Conservation (phyloP, 2,113 vertebrate genomes). For the Emydocephalus ijimae region DNA sequence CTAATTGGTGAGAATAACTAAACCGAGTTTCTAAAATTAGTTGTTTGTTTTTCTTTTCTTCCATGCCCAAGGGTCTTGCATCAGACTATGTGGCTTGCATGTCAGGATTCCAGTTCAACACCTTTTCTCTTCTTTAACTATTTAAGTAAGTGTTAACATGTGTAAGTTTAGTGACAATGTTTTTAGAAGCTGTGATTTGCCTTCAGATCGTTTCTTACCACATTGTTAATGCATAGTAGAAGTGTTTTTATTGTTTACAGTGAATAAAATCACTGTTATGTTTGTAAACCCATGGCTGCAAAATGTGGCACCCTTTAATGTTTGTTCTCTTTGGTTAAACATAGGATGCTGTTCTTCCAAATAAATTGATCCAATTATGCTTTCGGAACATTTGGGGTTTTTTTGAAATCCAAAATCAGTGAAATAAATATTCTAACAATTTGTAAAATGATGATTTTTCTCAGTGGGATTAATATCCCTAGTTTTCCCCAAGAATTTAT, state of each 20-base stretch:
- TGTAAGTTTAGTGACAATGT: slow-evolving; percentile 50
- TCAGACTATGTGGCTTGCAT: slow-evolving; percentile 63
- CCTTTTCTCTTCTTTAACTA: slow-evolving; percentile 65
- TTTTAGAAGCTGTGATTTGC: slow-evolving; percentile 61
- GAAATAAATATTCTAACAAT: neutral
- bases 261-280: slow-evolving; percentile 65
- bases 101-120: slow-evolving; percentile 65
- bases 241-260: slow-evolving; percentile 59
- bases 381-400: neutral
- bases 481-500: neutral
- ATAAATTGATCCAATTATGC: neutral
- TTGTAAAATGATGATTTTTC: neutral
- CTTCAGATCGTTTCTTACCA: slow-evolving; percentile 55
- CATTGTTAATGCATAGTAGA: slow-evolving; percentile 61
- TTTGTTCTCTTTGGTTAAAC: slow-evolving; percentile 16
- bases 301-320: slow-evolving; percentile 24
- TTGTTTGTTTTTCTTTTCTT: slow-evolving; percentile 72
- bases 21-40: slow-evolving; percentile 72
- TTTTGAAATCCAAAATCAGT: neutral
- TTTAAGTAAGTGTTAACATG: slow-evolving; percentile 67
- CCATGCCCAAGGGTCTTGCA: slow-evolving; percentile 75
- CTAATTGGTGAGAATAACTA: slow-evolving; percentile 66
- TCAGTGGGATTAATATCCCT: neutral
- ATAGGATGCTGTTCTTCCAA: neutral
- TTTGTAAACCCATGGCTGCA: slow-evolving; percentile 35